Conservation (phyloP, 2,797 vertebrate genomes). For the Aphelocoma californica region DNA sequence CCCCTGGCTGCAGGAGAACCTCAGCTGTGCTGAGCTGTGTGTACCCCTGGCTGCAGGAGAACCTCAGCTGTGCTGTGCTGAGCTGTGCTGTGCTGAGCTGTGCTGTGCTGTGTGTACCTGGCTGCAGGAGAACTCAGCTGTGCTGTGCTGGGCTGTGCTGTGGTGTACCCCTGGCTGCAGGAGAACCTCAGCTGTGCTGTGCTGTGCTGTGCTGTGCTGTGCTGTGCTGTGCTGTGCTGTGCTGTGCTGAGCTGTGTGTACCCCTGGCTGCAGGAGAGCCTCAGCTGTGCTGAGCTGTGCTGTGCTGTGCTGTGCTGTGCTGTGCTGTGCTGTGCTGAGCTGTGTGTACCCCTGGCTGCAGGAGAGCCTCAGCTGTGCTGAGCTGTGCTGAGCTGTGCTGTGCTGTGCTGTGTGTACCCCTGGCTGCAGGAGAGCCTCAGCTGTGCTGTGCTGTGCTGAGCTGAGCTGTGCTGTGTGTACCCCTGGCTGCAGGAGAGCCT, state of each 20-base stretch:
- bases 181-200: not conserved
- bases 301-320: not conserved
- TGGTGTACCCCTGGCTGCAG: not conserved
- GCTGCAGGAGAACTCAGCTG: not conserved
- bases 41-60: not conserved
- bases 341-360: not conserved
- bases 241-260: not conserved
- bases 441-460: not conserved
- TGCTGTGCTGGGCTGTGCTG: not conserved
- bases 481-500: too few relatives aligned
- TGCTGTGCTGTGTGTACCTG: not conserved
- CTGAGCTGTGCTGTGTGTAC: not conserved
- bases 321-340: not conserved
- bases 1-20: not conserved
- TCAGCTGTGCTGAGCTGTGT: not conserved
- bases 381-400: not conserved
- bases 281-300: not conserved
- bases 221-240: not conserved
- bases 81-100: not conserved
- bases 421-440: too few relatives aligned
- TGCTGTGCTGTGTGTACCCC: not conserved
- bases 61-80: too few relatives aligned
- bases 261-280: too few relatives aligned
- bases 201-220: not conserved
- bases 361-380: not conserved